Conservation (phyloP, 64 coral and sea anemone genomes). For the Pocillopora damicornis region DNA sequence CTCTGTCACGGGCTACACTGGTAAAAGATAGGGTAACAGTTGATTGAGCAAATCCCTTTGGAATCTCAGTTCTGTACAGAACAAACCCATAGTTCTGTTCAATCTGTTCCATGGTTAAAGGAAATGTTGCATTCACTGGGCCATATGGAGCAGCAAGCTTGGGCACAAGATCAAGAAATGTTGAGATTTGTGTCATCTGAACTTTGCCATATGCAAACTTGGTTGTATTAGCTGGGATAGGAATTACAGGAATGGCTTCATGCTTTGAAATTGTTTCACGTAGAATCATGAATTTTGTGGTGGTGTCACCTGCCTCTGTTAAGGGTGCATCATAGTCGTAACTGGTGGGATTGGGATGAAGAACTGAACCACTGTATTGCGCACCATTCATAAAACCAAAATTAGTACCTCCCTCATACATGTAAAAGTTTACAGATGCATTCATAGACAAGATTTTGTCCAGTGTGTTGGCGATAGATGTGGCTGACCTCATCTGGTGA, state of each 20-base stretch:
- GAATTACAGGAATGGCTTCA: constrained; percentile 9
- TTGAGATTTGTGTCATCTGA: constrained; percentile 24
- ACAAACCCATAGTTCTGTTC: constrained; percentile 50
- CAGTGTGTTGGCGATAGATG: constrained; percentile 29
- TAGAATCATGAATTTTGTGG: constrained; percentile 40
- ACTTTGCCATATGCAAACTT: constrained; percentile 60
- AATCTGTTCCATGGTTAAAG: constrained; percentile 41
- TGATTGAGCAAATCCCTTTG: neutral
- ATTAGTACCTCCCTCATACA: constrained; percentile 74
- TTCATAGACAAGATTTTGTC: constrained; percentile 44
- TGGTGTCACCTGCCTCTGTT: constrained; percentile 47
- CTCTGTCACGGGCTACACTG: constrained; percentile 25
- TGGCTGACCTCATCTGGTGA: constrained; percentile 36
- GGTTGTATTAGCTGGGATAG: constrained; percentile 21
- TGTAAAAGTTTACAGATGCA: constrained; percentile 64
- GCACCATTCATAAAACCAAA: constrained; percentile 73
- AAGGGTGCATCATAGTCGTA: constrained; percentile 70
- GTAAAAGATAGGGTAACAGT: constrained; percentile 14
- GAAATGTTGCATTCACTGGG: constrained; percentile 7
- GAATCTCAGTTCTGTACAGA: constrained; percentile 41
- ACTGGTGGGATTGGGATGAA: constrained; percentile 44
- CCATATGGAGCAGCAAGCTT: neutral
- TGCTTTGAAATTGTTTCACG: constrained; percentile 40
- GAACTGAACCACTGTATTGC: neutral
- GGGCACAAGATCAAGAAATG: too few relatives aligned